Conservation (phyloP, 2,113 vertebrate species). For the Hystrix cristata region DNA sequence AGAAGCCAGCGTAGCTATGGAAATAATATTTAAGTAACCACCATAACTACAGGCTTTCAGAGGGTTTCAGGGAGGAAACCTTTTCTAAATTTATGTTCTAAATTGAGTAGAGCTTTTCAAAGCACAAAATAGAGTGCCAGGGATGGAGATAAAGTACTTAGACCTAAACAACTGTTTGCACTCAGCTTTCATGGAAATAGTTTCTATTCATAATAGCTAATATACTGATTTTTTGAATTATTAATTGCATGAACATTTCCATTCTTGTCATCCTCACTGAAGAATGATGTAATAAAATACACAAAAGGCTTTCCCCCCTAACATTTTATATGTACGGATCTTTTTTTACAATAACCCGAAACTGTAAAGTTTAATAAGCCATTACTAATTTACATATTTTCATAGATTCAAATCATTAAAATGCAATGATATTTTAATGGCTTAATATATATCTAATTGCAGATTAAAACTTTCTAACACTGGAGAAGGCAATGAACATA, state of each 20-base stretch:
- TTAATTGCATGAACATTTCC: slow-evolving; percentile 69
- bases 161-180: slow-evolving; percentile 75
- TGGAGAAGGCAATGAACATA: slow-evolving; percentile 19
- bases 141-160: slow-evolving; percentile 72
- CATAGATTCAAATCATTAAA: slow-evolving; percentile 85
- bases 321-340: slow-evolving; percentile 50
- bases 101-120: slow-evolving; percentile 73
- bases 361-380: slow-evolving; percentile 84
- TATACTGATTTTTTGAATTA: slow-evolving; percentile 34
- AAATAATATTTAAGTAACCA: slow-evolving; percentile 83
- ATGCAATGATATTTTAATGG: slow-evolving; percentile 84
- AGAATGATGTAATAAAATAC: slow-evolving; percentile 55
- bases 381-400: slow-evolving; percentile 85
- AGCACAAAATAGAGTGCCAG: slow-evolving; percentile 70
- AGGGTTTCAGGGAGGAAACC: slow-evolving; percentile 73
- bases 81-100: slow-evolving; percentile 79
- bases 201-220: slow-evolving; percentile 58
- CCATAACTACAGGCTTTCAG: slow-evolving; percentile 82
- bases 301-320: slow-evolving; percentile 49
- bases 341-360: slow-evolving; percentile 80
- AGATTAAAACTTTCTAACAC: slow-evolving; percentile 79
- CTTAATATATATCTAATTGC: slow-evolving; percentile 83
- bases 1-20: slow-evolving; percentile 81
- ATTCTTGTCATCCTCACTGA: slow-evolving; percentile 68
- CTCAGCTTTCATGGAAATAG: slow-evolving; percentile 67